Base-by-base conservation (phyloP, 2,113 vertebrate species). In the Synodontis membranacea region DNA sequence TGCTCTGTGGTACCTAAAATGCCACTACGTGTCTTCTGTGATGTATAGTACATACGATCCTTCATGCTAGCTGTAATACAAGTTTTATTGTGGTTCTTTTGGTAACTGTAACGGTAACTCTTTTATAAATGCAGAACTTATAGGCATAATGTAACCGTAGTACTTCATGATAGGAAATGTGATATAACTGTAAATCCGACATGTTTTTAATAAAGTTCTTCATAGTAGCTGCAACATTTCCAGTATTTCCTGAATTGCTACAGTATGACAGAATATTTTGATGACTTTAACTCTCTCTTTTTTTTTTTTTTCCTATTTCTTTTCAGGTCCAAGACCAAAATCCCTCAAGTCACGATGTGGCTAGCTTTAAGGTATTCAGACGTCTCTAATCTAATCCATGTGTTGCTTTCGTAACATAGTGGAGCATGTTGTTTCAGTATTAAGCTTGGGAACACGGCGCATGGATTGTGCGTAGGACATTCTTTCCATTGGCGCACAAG, bases 341-440 rank as follows among this genome's bases (percentile, higher is more conserved):
- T 25, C 23, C 52, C 19, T 34, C 37, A 23, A 39, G 58, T 44
- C 84, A 79, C 46, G 75, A 37, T 14, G 87, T 91, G 89, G 86
- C 81, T 34, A 86, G 87, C 80, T 94, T 94, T 76, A 93, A 93
- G 92, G 94, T 94, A 92, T n/a, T n/a, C n/a, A n/a, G n/a, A 82
- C 28, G 12, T 11, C 12, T 74, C 21, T 48, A 68, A 39, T 42
- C 34, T 28, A 14, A 11, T 42, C 56, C 31, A 50, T 68, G 5
- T 7, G 31, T 56, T 56, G 75, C 10, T 74, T 74, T n/a, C 1
- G 3, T 74, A 74, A 46, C 39, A n/a, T n/a, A n/a, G n/a, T n/a
- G n/a, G n/a, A 50, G n/a, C 4, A 23, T 50, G 2, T 34, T 39
- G n/a, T 52, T 68, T 25, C 34, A 82, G 17, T 37, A 79, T 19